phyloP scores from a whole-genome alignment of 2,888 invertebrate genomes.

The Drosophila subquinaria region DNA sequence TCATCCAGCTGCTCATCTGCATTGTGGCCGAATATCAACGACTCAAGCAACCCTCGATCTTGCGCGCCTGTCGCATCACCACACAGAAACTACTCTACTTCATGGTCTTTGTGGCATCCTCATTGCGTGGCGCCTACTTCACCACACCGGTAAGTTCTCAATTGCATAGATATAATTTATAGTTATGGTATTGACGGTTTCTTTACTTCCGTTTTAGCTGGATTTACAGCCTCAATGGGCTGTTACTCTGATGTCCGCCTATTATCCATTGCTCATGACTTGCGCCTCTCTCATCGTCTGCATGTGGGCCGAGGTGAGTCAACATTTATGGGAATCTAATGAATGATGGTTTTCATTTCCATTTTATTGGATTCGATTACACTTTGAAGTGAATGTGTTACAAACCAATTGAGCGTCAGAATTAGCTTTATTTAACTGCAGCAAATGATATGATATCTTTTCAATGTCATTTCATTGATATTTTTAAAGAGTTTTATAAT shows the following conservation, averaged over 20 bases:
- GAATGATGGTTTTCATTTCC: not conserved
- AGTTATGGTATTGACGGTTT: no score
- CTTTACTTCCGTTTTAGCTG: constrained; percentile 86
- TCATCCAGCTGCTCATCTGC: constrained; percentile 94
- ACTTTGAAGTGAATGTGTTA: not conserved
- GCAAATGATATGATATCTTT: not conserved
- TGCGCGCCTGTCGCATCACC: constrained; percentile 93
- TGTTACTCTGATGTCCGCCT: constrained; percentile 93
- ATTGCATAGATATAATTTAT: not conserved
- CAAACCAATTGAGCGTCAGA: not conserved
- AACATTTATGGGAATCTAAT: not conserved
- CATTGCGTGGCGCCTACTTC: constrained; percentile 95
- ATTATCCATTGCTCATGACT: constrained; percentile 95
- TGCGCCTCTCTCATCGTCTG: constrained; percentile 96
- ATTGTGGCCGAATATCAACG: constrained; percentile 93
- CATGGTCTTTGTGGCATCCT: constrained; percentile 93
- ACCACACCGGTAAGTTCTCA: constrained; percentile 91
- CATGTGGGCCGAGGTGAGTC: constrained; percentile 96
- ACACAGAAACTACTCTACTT: constrained; percentile 96
- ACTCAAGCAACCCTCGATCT: constrained; percentile 92
- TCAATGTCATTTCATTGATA: not conserved
- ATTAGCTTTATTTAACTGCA: not conserved
- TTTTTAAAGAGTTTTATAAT: not conserved
- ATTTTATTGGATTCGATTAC: not conserved
- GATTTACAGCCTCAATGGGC: constrained; percentile 94